Conservation (phyloP, 2,888 invertebrate species). For the Cistogaster globosa region DNA sequence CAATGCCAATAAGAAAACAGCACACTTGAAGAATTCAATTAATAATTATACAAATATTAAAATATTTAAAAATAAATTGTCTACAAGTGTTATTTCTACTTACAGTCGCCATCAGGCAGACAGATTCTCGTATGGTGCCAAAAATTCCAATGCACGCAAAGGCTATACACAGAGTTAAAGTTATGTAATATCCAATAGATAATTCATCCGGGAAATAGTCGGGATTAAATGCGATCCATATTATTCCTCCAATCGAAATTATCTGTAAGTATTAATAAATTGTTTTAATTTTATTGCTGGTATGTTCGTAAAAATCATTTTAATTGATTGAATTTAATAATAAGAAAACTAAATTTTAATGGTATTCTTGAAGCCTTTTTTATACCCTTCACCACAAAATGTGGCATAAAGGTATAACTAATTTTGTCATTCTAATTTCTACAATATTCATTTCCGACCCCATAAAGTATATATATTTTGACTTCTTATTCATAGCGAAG, state of each 20-base stretch:
- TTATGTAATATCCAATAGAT: conserved; percentile 75
- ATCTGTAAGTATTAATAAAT: conserved; percentile 73
- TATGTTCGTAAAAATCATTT: no score
- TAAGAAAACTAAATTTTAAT: no score
- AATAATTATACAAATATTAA: not conserved
- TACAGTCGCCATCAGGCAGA: conserved; percentile 93
- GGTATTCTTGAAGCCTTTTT: no score
- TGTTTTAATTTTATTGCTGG: no score
- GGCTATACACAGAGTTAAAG: conserved; percentile 75
- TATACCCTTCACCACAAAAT: no score
- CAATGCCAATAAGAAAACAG: conserved; percentile 88
- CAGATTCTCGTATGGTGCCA: conserved; percentile 93
- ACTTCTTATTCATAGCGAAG: no score
- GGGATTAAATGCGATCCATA: conserved; percentile 75
- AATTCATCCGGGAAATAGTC: conserved; percentile 73
- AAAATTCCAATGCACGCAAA: conserved; percentile 91
- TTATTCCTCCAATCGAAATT: conserved; percentile 75
- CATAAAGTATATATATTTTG: no score
- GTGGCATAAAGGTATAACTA: no score
- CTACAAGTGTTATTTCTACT: conserved; percentile 76
- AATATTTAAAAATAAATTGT: conserved; percentile 16
- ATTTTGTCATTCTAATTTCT: no score
- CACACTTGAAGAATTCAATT: conserved; percentile 84
- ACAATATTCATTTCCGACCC: no score
- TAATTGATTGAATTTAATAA: no score